Evolutionary conservation across 2,113 vertebrate species (phyloP).

Genomic region (Coptodon bakossiorum): DNA sequence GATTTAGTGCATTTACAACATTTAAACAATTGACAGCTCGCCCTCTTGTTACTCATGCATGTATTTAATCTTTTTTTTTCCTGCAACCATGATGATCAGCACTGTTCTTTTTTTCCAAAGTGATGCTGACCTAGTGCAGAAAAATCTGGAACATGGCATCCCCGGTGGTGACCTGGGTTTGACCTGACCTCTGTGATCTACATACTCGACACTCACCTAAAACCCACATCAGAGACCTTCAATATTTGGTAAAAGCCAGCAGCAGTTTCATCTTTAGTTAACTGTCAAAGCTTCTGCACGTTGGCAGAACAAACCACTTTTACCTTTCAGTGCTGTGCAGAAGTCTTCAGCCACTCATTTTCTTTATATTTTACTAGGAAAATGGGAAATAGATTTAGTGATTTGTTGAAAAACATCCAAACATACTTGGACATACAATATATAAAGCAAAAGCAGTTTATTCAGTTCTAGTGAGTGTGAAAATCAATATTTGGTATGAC

Average conservation of each 20-base stretch:
- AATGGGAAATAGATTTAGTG: neutral
- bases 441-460: neutral
- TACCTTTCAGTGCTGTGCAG: neutral
- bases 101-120: neutral
- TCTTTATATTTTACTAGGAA: neutral
- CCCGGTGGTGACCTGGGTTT: neutral
- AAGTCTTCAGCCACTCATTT: neutral
- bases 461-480: neutral
- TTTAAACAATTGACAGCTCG: neutral
- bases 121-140: neutral
- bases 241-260: neutral
- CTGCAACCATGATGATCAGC: neutral
- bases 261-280: neutral
- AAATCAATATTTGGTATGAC: neutral
- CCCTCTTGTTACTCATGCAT: rapidly evolving
- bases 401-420: neutral
- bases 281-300: neutral
- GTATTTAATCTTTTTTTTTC: neutral
- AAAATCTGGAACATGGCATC: neutral
- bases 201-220: neutral
- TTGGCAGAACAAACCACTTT: neutral
- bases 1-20: neutral
- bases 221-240: neutral
- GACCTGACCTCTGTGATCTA: neutral
- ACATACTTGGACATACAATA: rapidly evolving